Base-by-base conservation (phyloP, 1,140 invertebrate species). In the Drosophila miranda region DNA sequence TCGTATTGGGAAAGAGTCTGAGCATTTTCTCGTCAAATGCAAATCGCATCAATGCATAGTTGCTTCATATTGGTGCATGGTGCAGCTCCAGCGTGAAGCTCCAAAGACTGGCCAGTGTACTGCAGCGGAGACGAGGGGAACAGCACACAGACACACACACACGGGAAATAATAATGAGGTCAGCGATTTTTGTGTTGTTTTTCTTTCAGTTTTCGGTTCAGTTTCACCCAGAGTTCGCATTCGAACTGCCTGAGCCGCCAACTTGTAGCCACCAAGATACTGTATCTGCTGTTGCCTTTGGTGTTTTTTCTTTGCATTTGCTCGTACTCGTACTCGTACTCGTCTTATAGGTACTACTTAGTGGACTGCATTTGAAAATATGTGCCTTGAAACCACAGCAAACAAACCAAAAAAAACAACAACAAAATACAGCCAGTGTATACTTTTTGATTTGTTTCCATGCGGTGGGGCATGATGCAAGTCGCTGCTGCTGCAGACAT, bases 91-190 rank as follows among this genome's bases (percentile, higher is more conserved):
- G 19, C 19, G 4, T 26, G 23, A 26, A 26, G 30, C 28, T 28
- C 7, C 28, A 7, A 28, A 30, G 30, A 9, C 8, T 30, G 8
- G 30, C 28, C 28, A 30, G 23, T 5, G 23, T 23, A 23, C 3
- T 23, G 23, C 7, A 9, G 28, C 0, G 28, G 2, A 30, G 8
- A 30, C 30, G 8, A 9, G 30, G 8, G 8, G 30, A 0, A 28
- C 6, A 28, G 28, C 8, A 23, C 13, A 16, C 48, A 34, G 16
- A 28, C 23, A 60, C 19, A 48, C 64, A 64, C 71, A 66, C 66
- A 80, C 68, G 86, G 72, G 74, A 77, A 77, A 86, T 81, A 86
- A 84, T 84, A 84, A 84, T 84, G 81, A 84, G 81, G 81, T 84
- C 81, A 84, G 81, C 81, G 63, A 74, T 81, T 82, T 79, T 49